A percentile compares a stretch with the other conserved stretches of the same genome.
Conservation (phyloP, 2,797 vertebrate species). For the Eidolon dupreanum region DNA sequence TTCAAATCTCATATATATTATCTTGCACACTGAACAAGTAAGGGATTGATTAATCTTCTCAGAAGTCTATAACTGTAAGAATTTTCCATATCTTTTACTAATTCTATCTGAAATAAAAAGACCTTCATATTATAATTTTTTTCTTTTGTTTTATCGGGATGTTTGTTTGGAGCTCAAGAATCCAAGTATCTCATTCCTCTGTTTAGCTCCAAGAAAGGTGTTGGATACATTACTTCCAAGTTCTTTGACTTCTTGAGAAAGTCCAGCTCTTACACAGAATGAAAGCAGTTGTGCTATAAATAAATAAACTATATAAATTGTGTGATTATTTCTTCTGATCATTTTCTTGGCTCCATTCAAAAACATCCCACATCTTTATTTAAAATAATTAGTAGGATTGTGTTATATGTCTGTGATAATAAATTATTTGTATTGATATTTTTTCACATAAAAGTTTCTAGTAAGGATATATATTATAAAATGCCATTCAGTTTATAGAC, state of each 20-base stretch:
- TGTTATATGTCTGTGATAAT: constrained; percentile 1
- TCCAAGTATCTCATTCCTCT: background rate
- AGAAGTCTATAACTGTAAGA: background rate
- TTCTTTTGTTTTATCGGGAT: background rate
- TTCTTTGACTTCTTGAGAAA: background rate
- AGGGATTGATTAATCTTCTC: background rate
- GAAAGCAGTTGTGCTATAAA: background rate
- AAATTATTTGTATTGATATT: constrained; percentile 15
- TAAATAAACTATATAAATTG: background rate
- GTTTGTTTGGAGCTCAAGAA: background rate
- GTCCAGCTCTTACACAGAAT: background rate
- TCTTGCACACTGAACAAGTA: background rate
- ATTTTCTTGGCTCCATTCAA: background rate
- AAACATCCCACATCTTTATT: background rate
- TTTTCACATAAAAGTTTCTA: background rate
- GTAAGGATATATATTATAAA: constrained; percentile 31
- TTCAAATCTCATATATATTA: background rate
- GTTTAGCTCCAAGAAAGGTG: background rate
- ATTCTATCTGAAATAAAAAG: background rate
- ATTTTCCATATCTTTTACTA: background rate
- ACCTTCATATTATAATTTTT: background rate
- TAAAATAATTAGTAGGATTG: constrained; percentile 28
- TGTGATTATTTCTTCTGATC: background rate
- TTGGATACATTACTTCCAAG: background rate
- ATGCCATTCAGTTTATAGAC: background rate